phyloP scores from a whole-genome alignment of 2,797 vertebrate species.

The Chaetodon trifasciatus region DNA sequence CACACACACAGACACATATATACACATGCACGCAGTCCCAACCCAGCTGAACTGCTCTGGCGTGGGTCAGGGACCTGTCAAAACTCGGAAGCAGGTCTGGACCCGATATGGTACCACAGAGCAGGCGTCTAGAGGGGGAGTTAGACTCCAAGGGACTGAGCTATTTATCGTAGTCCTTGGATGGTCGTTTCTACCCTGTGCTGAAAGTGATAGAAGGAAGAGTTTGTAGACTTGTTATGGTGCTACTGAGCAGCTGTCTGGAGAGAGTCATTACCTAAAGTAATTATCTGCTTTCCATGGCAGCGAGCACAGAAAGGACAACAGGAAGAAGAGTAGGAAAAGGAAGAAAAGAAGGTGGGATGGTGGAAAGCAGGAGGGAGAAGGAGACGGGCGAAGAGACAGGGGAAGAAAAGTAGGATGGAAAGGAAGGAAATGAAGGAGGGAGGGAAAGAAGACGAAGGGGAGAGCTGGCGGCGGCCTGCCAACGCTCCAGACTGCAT shows the following conservation, averaged over 20 bases:
- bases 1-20: slow-evolving; percentile 27
- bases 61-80: slow-evolving; percentile 85
- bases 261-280: slow-evolving; percentile 68
- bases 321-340: slow-evolving; percentile 57
- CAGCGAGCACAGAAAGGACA: slow-evolving; percentile 40
- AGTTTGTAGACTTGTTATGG: slow-evolving; percentile 58
- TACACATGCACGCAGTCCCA: slow-evolving; percentile 54
- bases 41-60: slow-evolving; percentile 80
- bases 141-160: slow-evolving; percentile 55
- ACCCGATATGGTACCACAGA: slow-evolving; percentile 70
- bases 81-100: slow-evolving; percentile 85
- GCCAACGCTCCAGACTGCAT: slow-evolving; percentile 78
- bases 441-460: slow-evolving; percentile 62
- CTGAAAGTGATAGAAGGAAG: slow-evolving; percentile 57
- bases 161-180: slow-evolving; percentile 72
- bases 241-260: slow-evolving; percentile 73
- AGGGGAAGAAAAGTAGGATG: slow-evolving; percentile 65
- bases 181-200: slow-evolving; percentile 40
- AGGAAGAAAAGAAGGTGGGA: slow-evolving; percentile 55
- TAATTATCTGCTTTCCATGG: slow-evolving; percentile 62
- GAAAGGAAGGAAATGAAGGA: slow-evolving; percentile 68
- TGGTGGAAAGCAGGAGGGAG: slow-evolving; percentile 47
- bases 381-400: slow-evolving; percentile 40
- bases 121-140: slow-evolving; percentile 49
- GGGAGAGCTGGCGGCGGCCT: slow-evolving; percentile 66